Evolutionary conservation across 2,113 vertebrate species (phyloP).

Genomic region (Leucopsar rothschildi): DNA sequence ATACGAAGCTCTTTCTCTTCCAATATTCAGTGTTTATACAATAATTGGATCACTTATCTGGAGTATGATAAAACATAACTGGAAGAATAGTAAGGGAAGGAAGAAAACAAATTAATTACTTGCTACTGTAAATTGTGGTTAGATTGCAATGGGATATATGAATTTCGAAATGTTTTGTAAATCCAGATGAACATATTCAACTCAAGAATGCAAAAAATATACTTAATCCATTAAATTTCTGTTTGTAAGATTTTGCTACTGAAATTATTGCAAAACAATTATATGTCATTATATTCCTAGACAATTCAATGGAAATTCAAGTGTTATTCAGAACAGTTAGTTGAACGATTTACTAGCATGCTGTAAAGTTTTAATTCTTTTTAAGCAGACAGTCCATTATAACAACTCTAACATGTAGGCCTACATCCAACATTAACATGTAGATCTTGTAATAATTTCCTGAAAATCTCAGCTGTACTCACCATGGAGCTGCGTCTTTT

Average conservation of each 20-base stretch:
- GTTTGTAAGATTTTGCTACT: background rate
- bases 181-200: background rate
- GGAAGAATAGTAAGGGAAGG: background rate
- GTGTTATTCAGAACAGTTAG: background rate
- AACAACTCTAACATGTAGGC: background rate
- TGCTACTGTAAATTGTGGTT: background rate
- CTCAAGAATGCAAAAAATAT: background rate
- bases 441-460: background rate
- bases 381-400: background rate
- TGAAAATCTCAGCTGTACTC: background rate
- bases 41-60: background rate
- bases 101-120: background rate
- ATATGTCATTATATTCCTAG: background rate
- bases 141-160: background rate
- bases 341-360: background rate
- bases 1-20: background rate
- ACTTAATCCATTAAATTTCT: background rate
- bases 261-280: background rate
- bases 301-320: background rate
- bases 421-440: background rate
- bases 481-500: background rate
- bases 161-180: background rate
- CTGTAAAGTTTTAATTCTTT: background rate
- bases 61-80: background rate
- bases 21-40: background rate